Conservation (phyloP, 2,113 vertebrate species). For the Natator depressus region DNA sequence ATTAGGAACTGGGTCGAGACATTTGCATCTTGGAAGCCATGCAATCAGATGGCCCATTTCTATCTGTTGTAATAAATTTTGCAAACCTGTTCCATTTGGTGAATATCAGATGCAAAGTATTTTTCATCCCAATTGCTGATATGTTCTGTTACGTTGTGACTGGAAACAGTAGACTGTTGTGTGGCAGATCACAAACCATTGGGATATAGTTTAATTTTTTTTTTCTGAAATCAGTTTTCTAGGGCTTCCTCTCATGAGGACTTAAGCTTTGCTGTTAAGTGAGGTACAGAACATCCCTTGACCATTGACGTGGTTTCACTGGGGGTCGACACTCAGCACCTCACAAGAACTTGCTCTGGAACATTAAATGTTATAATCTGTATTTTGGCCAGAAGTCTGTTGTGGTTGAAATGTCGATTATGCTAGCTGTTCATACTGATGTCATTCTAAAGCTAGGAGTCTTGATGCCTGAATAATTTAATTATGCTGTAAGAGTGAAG, state of each 20-base stretch:
- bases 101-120: fast-evolving
- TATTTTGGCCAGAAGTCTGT: conserved; percentile 15
- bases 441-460: background rate
- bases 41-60: background rate
- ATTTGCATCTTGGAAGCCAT: background rate
- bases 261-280: background rate
- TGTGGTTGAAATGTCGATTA: conserved; percentile 5
- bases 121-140: background rate
- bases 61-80: background rate
- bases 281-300: background rate
- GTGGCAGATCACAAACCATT: background rate
- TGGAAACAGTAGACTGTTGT: fast-evolving
- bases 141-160: background rate
- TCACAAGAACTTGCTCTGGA: fast-evolving
- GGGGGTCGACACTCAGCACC: background rate
- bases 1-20: background rate
- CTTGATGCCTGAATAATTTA: background rate
- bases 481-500: background rate
- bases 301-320: background rate
- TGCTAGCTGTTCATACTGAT: background rate
- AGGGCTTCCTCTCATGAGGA: background rate
- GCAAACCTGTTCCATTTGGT: fast-evolving
- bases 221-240: background rate
- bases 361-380: background rate
- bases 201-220: fast-evolving